These are phyloP conservation scores for Seriola rivoliana DNA, from an alignment of 2,113 vertebrate genomes.

Conservation along the genomic window DNA sequence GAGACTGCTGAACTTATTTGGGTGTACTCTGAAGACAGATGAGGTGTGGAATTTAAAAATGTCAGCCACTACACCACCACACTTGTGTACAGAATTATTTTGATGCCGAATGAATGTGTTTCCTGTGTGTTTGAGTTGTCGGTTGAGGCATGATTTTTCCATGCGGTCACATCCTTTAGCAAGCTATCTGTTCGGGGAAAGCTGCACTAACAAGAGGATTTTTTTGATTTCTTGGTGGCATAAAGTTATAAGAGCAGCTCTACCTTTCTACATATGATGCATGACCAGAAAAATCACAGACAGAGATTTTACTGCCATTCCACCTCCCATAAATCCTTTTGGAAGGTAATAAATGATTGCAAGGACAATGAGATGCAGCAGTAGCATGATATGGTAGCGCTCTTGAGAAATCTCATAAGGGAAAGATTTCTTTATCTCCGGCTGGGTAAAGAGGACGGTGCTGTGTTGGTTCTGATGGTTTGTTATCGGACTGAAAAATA, in stretches of 20 bases:
- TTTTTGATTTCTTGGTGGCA: neutral
- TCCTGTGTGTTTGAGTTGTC: too few species aligned
- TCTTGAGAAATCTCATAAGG: neutral
- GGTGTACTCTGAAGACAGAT: neutral
- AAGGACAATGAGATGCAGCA: neutral
- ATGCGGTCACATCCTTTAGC: neutral
- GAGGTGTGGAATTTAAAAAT: neutral
- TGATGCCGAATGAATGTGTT: neutral
- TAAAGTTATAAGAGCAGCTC: neutral
- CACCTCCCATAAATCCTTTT: neutral
- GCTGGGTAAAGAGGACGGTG: conserved; percentile 15
- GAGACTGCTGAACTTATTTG: conserved; percentile 1
- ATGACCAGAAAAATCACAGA: neutral
- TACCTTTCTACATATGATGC: neutral
- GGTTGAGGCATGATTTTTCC: too few species aligned
- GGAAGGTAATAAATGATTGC: neutral
- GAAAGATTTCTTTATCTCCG: conserved; percentile 15
- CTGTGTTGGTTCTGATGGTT: conserved; percentile 27
- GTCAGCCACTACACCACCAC: neutral
- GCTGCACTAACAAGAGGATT: neutral
- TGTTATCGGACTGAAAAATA: conserved; percentile 41
- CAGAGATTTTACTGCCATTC: neutral
- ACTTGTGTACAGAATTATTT: too few species aligned
- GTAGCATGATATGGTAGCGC: neutral
- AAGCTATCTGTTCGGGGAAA: neutral